Conservation (phyloP, 2,113 vertebrate species). For the Laticauda colubrina region DNA sequence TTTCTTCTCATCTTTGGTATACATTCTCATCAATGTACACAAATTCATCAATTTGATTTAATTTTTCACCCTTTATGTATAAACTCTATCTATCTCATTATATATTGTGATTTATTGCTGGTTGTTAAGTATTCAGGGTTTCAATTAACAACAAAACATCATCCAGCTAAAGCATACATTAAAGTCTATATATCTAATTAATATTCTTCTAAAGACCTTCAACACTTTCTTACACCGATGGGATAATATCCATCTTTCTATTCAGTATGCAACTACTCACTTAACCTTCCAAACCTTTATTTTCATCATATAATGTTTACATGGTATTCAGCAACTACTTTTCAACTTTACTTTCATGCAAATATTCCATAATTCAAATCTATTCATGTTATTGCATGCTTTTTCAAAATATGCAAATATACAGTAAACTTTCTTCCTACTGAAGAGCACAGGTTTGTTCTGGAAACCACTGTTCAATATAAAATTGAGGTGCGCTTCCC, state of each 20-base stretch:
- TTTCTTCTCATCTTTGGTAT: not conserved
- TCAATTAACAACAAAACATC: not conserved
- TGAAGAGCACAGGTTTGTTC: not conserved
- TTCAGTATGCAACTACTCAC: not conserved
- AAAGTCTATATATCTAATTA: not conserved
- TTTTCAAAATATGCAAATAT: not conserved
- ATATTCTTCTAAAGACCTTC: not conserved
- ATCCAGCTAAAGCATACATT: not conserved
- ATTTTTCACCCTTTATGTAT: not conserved
- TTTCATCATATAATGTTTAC: not conserved
- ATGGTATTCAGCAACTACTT: not conserved
- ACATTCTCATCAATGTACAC: not conserved
- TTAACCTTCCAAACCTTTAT: not conserved
- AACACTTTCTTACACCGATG: not conserved
- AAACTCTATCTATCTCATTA: not conserved
- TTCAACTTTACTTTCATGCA: not conserved
- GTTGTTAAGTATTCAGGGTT: not conserved
- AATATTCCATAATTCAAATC: not conserved
- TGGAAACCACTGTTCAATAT: not conserved
- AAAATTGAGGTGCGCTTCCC: not conserved
- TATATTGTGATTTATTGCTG: not conserved
- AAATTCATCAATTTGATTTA: not conserved
- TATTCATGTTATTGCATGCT: not conserved
- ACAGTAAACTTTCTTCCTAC: not conserved
- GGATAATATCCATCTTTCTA: not conserved